phyloP scores from a whole-genome alignment of 2,797 vertebrate genomes.

The Taenioides sp. region DNA sequence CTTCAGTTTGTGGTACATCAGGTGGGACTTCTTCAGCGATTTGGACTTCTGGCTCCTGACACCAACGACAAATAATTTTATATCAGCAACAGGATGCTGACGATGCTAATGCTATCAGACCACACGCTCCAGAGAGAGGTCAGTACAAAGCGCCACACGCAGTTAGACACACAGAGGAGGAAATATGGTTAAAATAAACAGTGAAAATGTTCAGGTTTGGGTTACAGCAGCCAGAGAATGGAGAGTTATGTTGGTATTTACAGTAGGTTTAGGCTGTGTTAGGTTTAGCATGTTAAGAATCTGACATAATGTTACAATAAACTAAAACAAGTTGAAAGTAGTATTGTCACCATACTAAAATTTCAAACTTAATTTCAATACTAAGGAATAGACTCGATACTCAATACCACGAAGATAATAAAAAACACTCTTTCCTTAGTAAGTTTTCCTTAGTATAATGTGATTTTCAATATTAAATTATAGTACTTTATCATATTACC shows the following conservation, averaged over 20 bases:
- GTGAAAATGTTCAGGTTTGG: background rate
- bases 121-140: background rate
- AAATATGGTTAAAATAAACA: background rate
- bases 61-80: constrained; percentile 18
- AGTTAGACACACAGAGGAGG: background rate
- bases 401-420: too few species aligned
- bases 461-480: too few species aligned
- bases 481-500: too few species aligned
- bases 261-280: background rate
- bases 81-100: background rate
- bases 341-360: too few species aligned
- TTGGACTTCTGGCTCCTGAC: constrained; percentile 28
- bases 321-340: background rate
- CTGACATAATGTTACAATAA: background rate
- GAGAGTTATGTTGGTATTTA: background rate
- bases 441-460: too few species aligned
- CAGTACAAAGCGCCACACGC: background rate
- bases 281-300: background rate
- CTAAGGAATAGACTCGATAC: too few species aligned
- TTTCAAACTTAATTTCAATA: too few species aligned
- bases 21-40: constrained; percentile 13
- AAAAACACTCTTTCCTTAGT: too few species aligned
- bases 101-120: background rate
- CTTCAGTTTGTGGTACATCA: constrained; percentile 7
- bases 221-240: background rate